Evolutionary conservation across 1,140 invertebrate species (phyloP).

Genomic region (Platyscapa corneri): DNA sequence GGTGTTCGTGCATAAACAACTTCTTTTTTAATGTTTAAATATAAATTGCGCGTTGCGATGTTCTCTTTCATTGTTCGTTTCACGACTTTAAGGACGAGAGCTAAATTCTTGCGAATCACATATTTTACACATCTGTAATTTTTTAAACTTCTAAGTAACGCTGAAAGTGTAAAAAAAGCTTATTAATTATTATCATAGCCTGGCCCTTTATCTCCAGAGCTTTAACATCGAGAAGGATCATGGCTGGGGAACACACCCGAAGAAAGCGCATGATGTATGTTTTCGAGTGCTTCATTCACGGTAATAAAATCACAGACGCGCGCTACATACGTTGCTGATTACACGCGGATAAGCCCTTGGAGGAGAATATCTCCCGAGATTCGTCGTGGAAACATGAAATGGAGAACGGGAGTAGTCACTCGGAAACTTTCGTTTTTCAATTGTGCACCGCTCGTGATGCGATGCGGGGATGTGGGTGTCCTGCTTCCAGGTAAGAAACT

Average conservation of each 20-base stretch:
- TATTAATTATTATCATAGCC: no score
- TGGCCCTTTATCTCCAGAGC: background rate
- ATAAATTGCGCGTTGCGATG: no score
- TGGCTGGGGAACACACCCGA: background rate
- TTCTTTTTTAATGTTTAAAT: no score
- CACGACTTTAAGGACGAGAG: no score
- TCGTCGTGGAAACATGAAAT: background rate
- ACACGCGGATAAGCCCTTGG: background rate
- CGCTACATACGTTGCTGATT: background rate
- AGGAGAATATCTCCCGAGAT: background rate
- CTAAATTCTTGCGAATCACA: no score
- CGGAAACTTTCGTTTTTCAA: slow-evolving; percentile 4
- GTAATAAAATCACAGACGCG: background rate
- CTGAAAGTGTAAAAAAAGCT: no score
- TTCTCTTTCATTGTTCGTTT: no score
- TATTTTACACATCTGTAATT: no score
- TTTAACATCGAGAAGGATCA: background rate
- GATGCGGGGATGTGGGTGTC: background rate
- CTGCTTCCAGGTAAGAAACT: background rate
- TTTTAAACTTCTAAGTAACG: no score
- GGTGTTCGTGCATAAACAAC: no score
- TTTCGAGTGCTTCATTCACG: background rate
- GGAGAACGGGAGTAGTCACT: slow-evolving; percentile 1
- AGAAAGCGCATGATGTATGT: background rate
- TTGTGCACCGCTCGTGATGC: background rate